Percentiles rank a stretch among this genome's conserved stretches.
Conservation (phyloP, 2,888 invertebrate species). For the Zele albiditarsus region DNA sequence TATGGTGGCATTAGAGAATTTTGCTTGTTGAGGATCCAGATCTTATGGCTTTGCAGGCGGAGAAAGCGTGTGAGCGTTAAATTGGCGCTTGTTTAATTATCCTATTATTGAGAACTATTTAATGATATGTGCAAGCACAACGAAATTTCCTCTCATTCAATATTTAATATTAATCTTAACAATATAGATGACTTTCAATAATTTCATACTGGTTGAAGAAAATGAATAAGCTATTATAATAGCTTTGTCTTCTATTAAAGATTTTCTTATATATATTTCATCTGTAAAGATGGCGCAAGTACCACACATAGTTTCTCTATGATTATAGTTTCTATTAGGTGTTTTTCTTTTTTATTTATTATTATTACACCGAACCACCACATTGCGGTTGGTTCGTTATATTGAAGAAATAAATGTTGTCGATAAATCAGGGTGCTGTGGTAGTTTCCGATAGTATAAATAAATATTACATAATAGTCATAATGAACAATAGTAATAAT, state of each 20-base stretch:
- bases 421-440: neutral
- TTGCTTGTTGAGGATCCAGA: neutral
- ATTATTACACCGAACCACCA: neutral
- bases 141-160: neutral
- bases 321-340: neutral
- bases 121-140: constrained; percentile 15
- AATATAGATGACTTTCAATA: neutral
- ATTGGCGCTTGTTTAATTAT: constrained; percentile 20
- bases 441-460: neutral
- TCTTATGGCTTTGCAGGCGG: neutral
- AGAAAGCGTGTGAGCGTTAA: constrained; percentile 7
- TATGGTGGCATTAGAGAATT: neutral
- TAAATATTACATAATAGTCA: neutral
- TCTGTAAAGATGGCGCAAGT: neutral
- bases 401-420: neutral
- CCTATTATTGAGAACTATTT: constrained; percentile 17
- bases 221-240: neutral
- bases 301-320: neutral
- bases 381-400: neutral
- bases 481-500: neutral
- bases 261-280: neutral
- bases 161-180: constrained; percentile 2
- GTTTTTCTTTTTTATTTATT: neutral
- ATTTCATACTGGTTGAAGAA: neutral
- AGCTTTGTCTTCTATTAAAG: neutral